Percentiles rank a stretch among this genome's conserved stretches.
Evolutionary conservation across 2,797 vertebrate genomes (phyloP).

Genomic region (Trachops cirrhosus): DNA sequence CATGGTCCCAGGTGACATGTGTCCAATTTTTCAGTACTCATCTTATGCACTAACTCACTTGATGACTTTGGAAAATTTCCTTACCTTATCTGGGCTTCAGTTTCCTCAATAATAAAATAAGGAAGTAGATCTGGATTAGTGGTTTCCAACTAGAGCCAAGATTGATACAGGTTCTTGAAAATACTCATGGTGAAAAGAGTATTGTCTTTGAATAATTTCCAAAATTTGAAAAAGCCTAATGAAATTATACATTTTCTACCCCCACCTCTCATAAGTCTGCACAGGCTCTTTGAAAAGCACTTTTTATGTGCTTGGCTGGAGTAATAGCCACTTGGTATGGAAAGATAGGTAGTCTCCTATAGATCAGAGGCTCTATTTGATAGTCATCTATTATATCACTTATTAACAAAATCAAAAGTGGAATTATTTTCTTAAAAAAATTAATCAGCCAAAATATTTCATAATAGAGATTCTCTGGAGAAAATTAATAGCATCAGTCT

Average conservation of each 20-base stretch:
- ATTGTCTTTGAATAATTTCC: background rate
- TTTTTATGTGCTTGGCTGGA: background rate
- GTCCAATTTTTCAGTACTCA: background rate
- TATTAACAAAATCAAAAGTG: background rate
- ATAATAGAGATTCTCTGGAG: background rate
- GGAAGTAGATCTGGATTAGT: background rate
- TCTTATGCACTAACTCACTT: background rate
- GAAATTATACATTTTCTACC: background rate
- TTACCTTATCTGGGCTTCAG: background rate
- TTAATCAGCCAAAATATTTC: slow-evolving; percentile 13
- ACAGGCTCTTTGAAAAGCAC: background rate
- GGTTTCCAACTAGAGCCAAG: background rate
- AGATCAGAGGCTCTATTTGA: background rate
- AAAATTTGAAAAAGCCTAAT: background rate
- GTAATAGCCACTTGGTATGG: background rate
- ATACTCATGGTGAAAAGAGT: background rate
- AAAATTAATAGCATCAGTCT: background rate
- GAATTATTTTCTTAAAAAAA: background rate
- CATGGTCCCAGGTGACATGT: background rate
- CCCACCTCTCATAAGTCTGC: background rate
- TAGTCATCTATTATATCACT: background rate
- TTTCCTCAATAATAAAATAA: background rate
- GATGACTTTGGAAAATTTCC: background rate
- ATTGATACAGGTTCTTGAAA: background rate
- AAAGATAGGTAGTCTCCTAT: background rate